Base-by-base conservation (phyloP, 2,888 invertebrate genomes). In the Aspidiotus rigidus region DNA sequence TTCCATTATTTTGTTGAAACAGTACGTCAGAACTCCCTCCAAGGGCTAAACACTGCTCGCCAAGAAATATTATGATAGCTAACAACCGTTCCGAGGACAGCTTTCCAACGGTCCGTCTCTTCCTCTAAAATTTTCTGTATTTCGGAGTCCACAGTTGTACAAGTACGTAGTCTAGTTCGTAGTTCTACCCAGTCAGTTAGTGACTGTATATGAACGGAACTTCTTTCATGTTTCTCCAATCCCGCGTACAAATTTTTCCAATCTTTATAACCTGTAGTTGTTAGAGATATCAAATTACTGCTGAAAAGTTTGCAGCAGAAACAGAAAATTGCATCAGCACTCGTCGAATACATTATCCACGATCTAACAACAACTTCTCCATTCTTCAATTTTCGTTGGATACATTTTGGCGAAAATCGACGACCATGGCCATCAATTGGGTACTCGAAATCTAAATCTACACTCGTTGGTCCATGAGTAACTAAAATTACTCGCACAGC, bases 201-300 rank as follows among this genome's bases (percentile, higher is more conserved):
- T 15, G 67, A 17, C n/a, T 42, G 17, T 59, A 59, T 40, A 56
- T 64, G 64, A 15, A 41, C 11, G 41, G 15, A 40, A 57, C 16
- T 42, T 8, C 15, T 70, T 69, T 73, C 67, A 69, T 72, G 72
- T 17, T 17, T 62, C 69, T 69, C 70, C 53, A 71, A 55, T 49
- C 49, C 69, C 57, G 70, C 71, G 54, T 67, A 62, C 64, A 71
- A 62, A 69, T 72, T 64, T 69, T 69, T 69, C 72, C 71, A 72
- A 40, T 72, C 62, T 62, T 60, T 62, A 69, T 56, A 70, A 62
- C 70, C 71, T n/a, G 8, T n/a, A 56, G 56, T 56, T 8, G 15
- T n/a, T 13, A 56, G 56, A 7, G n/a, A n/a, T 8, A 10, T 56
- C 16, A 13, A n/a, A 8, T 15, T 56, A n/a, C 15, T 56, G 9